Evolutionary conservation across 2,113 vertebrate species (phyloP).

Genomic region (Atherinomorus stipes): DNA sequence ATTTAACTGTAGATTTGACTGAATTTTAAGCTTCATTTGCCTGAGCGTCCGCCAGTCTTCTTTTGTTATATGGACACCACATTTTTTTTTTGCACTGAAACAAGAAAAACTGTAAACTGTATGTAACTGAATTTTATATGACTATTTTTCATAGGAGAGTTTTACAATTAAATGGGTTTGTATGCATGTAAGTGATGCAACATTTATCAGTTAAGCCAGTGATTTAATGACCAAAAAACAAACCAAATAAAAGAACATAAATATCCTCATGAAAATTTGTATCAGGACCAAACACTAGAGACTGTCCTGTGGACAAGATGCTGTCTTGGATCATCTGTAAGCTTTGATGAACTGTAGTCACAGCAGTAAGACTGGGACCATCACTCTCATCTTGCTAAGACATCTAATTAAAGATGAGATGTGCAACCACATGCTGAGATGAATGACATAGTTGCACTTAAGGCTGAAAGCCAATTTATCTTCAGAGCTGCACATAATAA

Average conservation of each 20-base stretch:
- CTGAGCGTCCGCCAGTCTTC: too few species aligned
- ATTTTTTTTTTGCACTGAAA: too few species aligned
- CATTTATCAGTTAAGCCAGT: neutral
- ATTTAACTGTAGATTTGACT: too few species aligned
- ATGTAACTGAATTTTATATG: too few species aligned
- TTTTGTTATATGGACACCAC: too few species aligned
- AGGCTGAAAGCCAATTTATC: constrained; percentile 21
- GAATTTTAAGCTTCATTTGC: too few species aligned
- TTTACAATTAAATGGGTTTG: too few species aligned
- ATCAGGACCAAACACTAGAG: constrained; percentile 4
- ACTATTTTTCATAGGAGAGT: too few species aligned
- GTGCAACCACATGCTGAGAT: constrained; percentile 35
- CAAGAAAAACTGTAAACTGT: too few species aligned
- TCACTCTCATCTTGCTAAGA: constrained; percentile 49
- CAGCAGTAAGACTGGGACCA: constrained; percentile 38
- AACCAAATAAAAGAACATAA: neutral
- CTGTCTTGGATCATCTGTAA: constrained; percentile 15
- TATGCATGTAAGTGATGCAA: too few species aligned
- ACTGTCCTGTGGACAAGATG: constrained; percentile 14
- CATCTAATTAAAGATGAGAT: constrained; percentile 61
- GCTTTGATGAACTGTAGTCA: constrained; percentile 25
- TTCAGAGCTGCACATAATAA: constrained; percentile 2
- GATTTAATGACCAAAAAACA: too few species aligned
- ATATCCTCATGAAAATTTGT: neutral
- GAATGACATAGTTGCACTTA: constrained; percentile 48